phyloP scores from a whole-genome alignment of 2,888 invertebrate species.

The Megastigmus dorsalis region DNA sequence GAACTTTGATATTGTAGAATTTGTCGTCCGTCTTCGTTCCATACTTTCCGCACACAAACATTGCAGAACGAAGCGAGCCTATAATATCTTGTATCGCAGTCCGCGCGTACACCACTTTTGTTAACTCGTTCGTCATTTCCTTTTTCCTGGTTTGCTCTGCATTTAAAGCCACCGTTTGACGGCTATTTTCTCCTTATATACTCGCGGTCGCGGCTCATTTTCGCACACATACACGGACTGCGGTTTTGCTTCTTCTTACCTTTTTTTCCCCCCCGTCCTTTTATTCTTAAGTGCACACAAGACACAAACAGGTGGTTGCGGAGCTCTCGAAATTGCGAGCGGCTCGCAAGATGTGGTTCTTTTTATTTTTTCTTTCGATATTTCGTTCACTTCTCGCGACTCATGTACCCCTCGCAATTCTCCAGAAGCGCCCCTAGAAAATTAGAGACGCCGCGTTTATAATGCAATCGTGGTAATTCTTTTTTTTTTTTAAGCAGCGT shows the following conservation, averaged over 20 bases:
- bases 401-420: neutral
- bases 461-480: neutral
- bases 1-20: conserved; percentile 67
- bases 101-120: neutral
- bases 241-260: neutral
- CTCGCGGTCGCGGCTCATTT: neutral
- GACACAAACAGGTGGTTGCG: conserved; percentile 67
- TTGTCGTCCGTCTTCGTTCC: conserved; percentile 35
- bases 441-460: neutral
- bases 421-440: neutral
- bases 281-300: conserved; percentile 67
- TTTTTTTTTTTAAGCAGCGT: conserved; percentile 1
- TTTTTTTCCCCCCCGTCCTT: conserved; percentile 19
- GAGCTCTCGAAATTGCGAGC: conserved; percentile 15
- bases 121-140: neutral
- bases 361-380: neutral
- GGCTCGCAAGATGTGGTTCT: neutral
- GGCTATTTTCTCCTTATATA: neutral
- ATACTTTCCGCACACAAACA: neutral
- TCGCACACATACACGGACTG: neutral
- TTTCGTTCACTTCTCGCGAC: too few relatives aligned
- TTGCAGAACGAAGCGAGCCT: neutral
- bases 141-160: neutral
- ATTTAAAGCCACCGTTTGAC: too few relatives aligned
- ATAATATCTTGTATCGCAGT: neutral